Evolutionary conservation across 2,888 invertebrate species (phyloP).

Genomic region (Pyrrhosoma nymphula): DNA sequence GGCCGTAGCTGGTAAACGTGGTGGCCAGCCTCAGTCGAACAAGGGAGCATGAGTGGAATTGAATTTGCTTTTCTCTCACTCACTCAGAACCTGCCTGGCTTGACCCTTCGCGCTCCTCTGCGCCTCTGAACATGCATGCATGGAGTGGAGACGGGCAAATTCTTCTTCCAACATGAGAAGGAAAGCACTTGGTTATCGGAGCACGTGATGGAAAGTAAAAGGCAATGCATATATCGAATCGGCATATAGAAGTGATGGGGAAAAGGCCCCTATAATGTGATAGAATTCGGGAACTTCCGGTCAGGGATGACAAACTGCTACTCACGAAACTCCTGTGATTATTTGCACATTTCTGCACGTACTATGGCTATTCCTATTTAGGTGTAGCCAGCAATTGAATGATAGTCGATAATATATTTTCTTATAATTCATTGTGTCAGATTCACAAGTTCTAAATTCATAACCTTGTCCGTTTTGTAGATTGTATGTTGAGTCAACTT

Average conservation of each 20-base stretch:
- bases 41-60: constrained; percentile 13
- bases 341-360: no score
- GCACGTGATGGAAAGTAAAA: neutral
- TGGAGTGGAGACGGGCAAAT: neutral
- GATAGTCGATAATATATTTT: no score
- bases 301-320: no score
- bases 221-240: neutral
- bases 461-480: no score
- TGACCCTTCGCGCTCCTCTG: neutral
- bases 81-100: neutral
- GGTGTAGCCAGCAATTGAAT: no score
- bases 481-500: no score
- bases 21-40: neutral
- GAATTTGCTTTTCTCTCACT: constrained; percentile 35
- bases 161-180: neutral
- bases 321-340: no score
- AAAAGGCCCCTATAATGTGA: no score
- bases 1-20: neutral
- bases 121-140: neutral
- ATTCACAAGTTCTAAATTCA: no score
- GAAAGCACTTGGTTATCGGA: neutral
- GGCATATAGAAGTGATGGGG: neutral
- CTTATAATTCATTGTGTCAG: no score
- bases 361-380: no score
- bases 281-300: no score